Conservation (phyloP, 2,113 vertebrate genomes). For the Ailurus styani region DNA sequence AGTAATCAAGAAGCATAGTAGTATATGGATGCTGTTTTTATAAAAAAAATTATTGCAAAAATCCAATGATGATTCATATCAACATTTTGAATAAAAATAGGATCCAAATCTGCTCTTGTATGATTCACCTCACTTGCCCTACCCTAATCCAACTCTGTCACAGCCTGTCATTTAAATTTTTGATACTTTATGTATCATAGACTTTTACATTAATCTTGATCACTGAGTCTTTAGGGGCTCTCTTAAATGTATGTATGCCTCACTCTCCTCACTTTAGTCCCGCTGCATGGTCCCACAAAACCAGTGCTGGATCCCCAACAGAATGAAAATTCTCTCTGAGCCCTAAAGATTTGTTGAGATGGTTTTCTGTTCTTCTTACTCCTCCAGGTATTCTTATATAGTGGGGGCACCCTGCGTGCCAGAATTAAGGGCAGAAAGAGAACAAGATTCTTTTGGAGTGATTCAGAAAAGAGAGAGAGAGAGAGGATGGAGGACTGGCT, state of each 20-base stretch:
- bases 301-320: accelerated
- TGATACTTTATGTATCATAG: neutral
- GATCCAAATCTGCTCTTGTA: neutral
- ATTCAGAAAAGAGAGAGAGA: neutral
- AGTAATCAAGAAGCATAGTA: neutral
- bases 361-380: neutral
- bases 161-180: neutral
- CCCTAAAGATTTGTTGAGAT: neutral
- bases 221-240: neutral
- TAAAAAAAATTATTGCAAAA: neutral
- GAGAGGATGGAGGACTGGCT: accelerated
- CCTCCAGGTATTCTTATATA: accelerated
- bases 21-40: neutral
- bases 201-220: neutral
- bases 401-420: neutral
- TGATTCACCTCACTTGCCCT: neutral
- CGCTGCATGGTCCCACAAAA: accelerated
- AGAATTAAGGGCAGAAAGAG: neutral
- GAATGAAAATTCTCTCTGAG: neutral
- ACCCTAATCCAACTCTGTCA: neutral
- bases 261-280: accelerated
- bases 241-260: neutral
- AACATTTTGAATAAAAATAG: neutral
- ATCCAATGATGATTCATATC: neutral
- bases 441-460: neutral